Percentiles rank a stretch among this genome's conserved stretches.
Evolutionary conservation across 2,888 invertebrate species (phyloP).

Genomic region (Margaritifera margaritifera): DNA sequence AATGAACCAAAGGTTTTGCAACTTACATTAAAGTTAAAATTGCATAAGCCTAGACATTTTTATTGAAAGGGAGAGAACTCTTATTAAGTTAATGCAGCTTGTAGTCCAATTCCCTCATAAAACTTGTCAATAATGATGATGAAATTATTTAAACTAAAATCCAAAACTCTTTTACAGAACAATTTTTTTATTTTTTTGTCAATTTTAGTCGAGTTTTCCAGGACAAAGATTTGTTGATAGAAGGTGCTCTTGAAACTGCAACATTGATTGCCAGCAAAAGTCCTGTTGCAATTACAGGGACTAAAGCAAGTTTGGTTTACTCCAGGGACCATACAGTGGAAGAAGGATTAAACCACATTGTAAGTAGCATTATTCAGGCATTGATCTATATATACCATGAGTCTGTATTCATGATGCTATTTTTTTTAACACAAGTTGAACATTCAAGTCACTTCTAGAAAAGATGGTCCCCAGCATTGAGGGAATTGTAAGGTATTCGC

Average conservation of each 20-base stretch:
- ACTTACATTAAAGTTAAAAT: too few relatives aligned
- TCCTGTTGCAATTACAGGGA: slow-evolving; percentile 94
- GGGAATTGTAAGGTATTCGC: too few relatives aligned
- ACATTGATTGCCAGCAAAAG: slow-evolving; percentile 88
- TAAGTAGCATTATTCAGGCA: slow-evolving; percentile 76
- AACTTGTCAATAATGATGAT: background rate
- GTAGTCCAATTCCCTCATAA: background rate
- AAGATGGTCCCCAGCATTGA: too few relatives aligned
- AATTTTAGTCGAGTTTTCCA: slow-evolving; percentile 74
- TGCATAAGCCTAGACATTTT: too few relatives aligned
- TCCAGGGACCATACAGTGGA: slow-evolving; percentile 90
- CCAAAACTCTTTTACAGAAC: slow-evolving; percentile 74
- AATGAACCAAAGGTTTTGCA: too few relatives aligned
- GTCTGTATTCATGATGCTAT: background rate
- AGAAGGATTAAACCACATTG: slow-evolving; percentile 92
- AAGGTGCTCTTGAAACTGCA: slow-evolving; percentile 83
- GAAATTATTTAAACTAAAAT: background rate
- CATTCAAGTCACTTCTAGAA: too few relatives aligned
- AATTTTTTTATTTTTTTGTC: slow-evolving; percentile 1
- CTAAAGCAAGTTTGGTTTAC: slow-evolving; percentile 88
- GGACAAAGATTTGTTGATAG: slow-evolving; percentile 82
- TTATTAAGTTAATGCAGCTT: background rate
- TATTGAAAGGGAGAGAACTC: too few relatives aligned
- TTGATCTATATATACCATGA: background rate
- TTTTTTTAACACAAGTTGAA: too few relatives aligned